These are phyloP conservation scores for Dasyornis broadbenti DNA, from an alignment of 2,113 vertebrate species.

Conservation along the genomic window DNA sequence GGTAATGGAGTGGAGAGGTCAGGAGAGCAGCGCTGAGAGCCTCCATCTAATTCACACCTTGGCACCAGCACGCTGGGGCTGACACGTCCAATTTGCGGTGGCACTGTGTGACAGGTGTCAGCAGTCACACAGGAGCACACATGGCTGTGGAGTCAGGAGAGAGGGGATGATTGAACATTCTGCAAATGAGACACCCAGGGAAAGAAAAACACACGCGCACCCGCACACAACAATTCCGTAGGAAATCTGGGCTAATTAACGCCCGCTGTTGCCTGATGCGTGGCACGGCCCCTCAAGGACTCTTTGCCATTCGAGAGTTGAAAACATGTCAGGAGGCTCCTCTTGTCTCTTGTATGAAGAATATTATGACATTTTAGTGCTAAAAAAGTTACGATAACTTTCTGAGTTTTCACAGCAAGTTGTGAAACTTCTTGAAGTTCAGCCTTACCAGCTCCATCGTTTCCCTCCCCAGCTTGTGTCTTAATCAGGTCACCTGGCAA, in stretches of 20 bases:
- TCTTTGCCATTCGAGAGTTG: slow-evolving; percentile 25
- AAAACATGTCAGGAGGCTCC: slow-evolving; percentile 54
- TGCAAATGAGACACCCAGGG: slow-evolving; percentile 69
- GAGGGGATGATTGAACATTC: slow-evolving; percentile 34
- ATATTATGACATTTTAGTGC: slow-evolving; percentile 12
- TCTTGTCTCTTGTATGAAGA: slow-evolving; percentile 3
- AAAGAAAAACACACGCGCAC: neutral
- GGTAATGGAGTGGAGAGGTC: slow-evolving; percentile 22
- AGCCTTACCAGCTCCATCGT: neutral
- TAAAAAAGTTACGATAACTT: neutral
- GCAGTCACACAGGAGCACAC: slow-evolving; percentile 25
- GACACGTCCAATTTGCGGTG: slow-evolving; percentile 67
- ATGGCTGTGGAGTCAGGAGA: neutral
- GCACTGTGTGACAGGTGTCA: slow-evolving; percentile 65
- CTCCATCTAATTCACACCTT: slow-evolving; percentile 70
- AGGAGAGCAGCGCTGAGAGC: neutral
- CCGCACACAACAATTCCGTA: neutral
- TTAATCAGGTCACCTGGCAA: neutral
- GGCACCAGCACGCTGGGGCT: slow-evolving; percentile 48
- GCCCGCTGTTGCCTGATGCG: neutral
- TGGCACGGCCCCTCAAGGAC: slow-evolving; percentile 44
- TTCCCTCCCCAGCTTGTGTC: neutral
- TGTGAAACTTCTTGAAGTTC: neutral
- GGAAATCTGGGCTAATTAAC: slow-evolving; percentile 37
- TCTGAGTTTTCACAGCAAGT: neutral